Conservation (phyloP, 2,113 vertebrate species). For the Arvicanthis niloticus region DNA sequence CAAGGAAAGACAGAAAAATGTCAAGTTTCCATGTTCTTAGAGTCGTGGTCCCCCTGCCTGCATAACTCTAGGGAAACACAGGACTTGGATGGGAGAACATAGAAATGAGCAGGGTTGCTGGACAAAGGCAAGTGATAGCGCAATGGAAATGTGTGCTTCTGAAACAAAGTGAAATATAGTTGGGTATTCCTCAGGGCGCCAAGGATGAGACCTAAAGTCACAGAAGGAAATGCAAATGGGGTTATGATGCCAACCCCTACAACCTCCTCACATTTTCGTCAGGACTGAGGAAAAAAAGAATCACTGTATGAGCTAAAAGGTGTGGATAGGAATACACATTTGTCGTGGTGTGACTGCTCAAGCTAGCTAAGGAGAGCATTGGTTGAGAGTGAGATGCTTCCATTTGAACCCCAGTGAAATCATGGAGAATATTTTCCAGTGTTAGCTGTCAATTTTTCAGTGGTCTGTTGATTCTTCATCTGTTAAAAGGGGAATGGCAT, state of each 20-base stretch:
- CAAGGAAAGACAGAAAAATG: not conserved
- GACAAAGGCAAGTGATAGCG: not conserved
- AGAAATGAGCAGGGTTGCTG: not conserved
- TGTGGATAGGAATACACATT: not conserved
- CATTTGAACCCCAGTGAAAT: not conserved
- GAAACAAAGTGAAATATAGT: not conserved
- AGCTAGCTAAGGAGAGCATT: not conserved
- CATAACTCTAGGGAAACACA: not conserved
- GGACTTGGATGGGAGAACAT: not conserved
- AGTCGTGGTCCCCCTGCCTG: not conserved
- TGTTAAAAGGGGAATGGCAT: constrained; percentile 12
- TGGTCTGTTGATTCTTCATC: not conserved
- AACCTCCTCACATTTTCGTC: not conserved
- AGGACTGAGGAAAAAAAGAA: not conserved
- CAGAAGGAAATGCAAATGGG: not conserved
- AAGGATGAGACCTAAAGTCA: not conserved
- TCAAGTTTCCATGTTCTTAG: not conserved
- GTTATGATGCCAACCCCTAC: not conserved
- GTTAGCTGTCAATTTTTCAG: not conserved
- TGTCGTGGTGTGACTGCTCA: not conserved
- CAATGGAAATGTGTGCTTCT: not conserved
- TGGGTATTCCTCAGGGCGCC: not conserved
- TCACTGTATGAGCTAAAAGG: not conserved
- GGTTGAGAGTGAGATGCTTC: not conserved
- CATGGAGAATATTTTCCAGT: not conserved